A percentile compares a stretch with the other conserved stretches of the same genome.
These are phyloP conservation scores for Hippasteria phrygiana DNA, from an alignment of 53 echinoderm and acorn worm genomes.

Conservation along the genomic window DNA sequence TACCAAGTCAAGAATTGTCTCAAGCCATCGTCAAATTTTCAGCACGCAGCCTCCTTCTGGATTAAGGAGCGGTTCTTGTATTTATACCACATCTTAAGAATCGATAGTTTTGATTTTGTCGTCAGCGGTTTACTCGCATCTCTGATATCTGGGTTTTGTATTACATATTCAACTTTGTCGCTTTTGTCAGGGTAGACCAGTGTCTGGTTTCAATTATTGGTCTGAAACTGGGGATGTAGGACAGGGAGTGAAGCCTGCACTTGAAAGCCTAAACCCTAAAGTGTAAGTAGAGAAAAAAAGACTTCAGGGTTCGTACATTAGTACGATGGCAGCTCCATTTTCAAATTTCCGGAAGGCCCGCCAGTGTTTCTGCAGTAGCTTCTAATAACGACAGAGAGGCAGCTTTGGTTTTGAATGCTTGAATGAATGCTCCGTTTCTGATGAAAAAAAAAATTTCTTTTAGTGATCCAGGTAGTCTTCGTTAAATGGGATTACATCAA, in stretches of 20 bases:
- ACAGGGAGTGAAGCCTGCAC: not conserved
- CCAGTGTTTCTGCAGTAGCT: too few relatives aligned
- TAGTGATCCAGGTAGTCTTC: too few relatives aligned
- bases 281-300: too few relatives aligned
- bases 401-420: too few relatives aligned
- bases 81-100: not conserved
- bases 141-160: not conserved
- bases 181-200: not conserved
- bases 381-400: too few relatives aligned
- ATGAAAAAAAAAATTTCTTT: too few relatives aligned
- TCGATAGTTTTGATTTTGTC: conserved; percentile 12
- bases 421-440: too few relatives aligned
- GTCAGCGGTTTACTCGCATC: not conserved
- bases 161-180: not conserved
- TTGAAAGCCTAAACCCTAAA: not conserved
- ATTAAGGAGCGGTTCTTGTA: not conserved
- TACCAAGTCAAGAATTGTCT: conserved; percentile 45
- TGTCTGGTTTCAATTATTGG: conserved; percentile 8
- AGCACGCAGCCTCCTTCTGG: not conserved
- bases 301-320: too few relatives aligned
- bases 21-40: not conserved
- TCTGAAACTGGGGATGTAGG: not conserved
- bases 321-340: too few relatives aligned
- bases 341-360: too few relatives aligned
- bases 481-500: too few relatives aligned